Conservation (phyloP, 2,113 vertebrate genomes). For the Antechinus stuartii region DNA sequence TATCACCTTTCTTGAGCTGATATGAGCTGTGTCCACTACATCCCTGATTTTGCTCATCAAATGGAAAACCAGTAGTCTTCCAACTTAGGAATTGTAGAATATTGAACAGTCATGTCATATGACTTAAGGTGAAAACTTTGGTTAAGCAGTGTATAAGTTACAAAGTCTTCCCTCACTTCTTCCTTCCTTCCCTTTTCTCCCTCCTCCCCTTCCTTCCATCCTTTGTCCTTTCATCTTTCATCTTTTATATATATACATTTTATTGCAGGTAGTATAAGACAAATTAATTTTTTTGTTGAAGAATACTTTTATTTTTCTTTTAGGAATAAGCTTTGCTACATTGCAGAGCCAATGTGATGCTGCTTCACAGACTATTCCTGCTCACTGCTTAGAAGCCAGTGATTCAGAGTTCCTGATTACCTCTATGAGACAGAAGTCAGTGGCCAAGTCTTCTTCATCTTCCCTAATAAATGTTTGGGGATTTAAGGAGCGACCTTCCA, state of each 20-base stretch:
- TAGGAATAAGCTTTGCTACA: slow-evolving; percentile 81
- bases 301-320: slow-evolving; percentile 44
- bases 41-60: neutral
- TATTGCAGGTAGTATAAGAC: slow-evolving; percentile 8
- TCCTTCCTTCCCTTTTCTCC: no score
- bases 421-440: slow-evolving; percentile 84
- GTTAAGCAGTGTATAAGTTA: slow-evolving; percentile 16
- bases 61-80: neutral
- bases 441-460: slow-evolving; percentile 81
- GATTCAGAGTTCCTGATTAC: slow-evolving; percentile 86
- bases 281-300: slow-evolving; percentile 36
- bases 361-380: slow-evolving; percentile 90
- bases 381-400: slow-evolving; percentile 85
- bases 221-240: no score
- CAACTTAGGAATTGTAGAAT: slow-evolving; percentile 30
- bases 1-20: neutral
- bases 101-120: slow-evolving; percentile 17
- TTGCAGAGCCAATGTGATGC: slow-evolving; percentile 89
- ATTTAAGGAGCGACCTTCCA: slow-evolving; percentile 83
- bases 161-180: neutral
- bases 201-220: no score
- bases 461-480: slow-evolving; percentile 79
- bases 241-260: neutral
- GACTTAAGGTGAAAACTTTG: slow-evolving; percentile 22
- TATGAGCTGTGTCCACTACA: neutral